phyloP scores from a whole-genome alignment of 2,888 invertebrate species.

The Flexamia atlantica region DNA sequence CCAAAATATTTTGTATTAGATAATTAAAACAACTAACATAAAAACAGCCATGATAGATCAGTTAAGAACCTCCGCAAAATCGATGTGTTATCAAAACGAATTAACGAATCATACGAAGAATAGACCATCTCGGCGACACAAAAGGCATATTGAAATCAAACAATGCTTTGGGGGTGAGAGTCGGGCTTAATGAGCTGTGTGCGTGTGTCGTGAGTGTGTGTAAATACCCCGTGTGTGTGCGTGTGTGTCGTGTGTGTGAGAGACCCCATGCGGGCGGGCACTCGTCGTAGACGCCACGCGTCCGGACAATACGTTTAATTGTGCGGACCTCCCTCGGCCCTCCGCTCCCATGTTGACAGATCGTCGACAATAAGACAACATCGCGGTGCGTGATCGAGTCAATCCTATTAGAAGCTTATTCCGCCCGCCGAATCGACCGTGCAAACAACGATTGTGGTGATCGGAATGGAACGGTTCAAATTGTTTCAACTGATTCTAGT shows the following conservation, averaged over 20 bases:
- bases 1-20: too few relatives aligned
- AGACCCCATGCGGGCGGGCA: neutral
- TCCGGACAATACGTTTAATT: constrained; percentile 43
- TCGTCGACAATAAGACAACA: constrained; percentile 26
- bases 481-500: too few relatives aligned
- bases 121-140: neutral
- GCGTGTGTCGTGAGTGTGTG: too few relatives aligned
- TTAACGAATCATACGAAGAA: too few relatives aligned
- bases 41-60: too few relatives aligned
- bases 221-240: neutral
- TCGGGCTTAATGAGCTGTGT: neutral
- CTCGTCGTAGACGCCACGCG: too few relatives aligned
- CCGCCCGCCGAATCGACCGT: neutral
- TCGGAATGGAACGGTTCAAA: too few relatives aligned
- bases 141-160: too few relatives aligned
- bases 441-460: neutral
- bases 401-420: constrained; percentile 7
- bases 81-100: too few relatives aligned
- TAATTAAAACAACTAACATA: too few relatives aligned
- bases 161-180: too few relatives aligned
- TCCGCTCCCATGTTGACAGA: constrained; percentile 15
- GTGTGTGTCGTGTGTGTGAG: neutral
- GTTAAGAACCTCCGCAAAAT: too few relatives aligned
- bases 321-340: constrained; percentile 1
- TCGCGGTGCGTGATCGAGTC: neutral